Evolutionary conservation across 2,113 vertebrate species (phyloP).

Genomic region (Jacana jacana): DNA sequence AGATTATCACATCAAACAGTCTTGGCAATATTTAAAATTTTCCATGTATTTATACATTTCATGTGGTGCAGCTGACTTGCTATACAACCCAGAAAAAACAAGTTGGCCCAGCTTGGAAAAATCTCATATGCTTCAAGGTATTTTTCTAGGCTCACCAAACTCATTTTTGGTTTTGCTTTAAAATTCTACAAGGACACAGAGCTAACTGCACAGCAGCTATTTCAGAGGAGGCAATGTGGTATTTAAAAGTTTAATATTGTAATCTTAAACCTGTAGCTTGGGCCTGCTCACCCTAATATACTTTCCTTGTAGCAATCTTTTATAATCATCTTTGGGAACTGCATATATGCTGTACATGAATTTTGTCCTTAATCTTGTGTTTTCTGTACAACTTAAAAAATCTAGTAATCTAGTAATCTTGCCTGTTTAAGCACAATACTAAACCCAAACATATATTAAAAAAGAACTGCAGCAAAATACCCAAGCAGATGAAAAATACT

Average conservation of each 20-base stretch:
- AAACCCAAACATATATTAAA: not conserved
- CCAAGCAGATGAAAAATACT: not conserved
- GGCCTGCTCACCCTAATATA: not conserved
- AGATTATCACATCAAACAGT: constrained; percentile 23
- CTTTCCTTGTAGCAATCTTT: not conserved
- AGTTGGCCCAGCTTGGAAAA: not conserved
- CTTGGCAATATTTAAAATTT: constrained; percentile 35
- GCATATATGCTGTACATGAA: not conserved
- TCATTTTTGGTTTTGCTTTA: constrained; percentile 39
- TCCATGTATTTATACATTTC: constrained; percentile 10
- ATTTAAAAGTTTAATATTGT: constrained; percentile 19
- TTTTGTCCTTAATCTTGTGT: not conserved
- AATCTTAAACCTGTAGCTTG: not conserved
- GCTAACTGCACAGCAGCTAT: not conserved
- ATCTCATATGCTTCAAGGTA: constrained; percentile 24
- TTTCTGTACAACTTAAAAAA: not conserved
- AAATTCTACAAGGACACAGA: constrained; percentile 12
- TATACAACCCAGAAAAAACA: constrained; percentile 10
- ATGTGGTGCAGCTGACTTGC: not conserved
- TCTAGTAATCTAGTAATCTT: not conserved
- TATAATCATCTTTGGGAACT: not conserved
- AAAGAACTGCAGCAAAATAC: not conserved
- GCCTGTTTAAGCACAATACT: not conserved
- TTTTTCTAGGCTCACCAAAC: constrained; percentile 22
- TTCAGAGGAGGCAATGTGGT: not conserved